Base-by-base conservation (phyloP, 1,140 invertebrate species). In the Diorhabda elongata region DNA sequence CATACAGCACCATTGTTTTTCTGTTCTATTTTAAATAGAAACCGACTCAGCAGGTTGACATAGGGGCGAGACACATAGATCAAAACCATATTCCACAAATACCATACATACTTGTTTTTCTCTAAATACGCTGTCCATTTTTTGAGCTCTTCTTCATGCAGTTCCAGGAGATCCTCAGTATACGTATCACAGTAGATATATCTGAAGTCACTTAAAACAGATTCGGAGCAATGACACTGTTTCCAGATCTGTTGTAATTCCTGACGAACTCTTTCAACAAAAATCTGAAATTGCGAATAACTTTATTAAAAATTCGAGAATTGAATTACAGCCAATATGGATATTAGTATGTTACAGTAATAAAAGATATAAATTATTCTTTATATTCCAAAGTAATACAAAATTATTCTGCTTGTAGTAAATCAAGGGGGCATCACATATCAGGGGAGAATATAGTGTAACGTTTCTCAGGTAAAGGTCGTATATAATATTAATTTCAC, bases 231-330 rank as follows among this genome's bases (percentile, higher is more conserved):
- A 77, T 87, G 87, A 64, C 91, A 90, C 73, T 87, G 85, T 67
- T 91, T 86, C 91, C 92, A 94, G 81, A 88, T 87, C 61, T 86
- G 77, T 64, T 82, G 78, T 5, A 94, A 84, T 76, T 94, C 89
- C 2, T 82, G 77, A 3, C 91, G 84, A 2, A 92, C 79, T 75
- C 89, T 88, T 2, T 87, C 85, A 43, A 94, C 83, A 78, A 92
- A 92, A 63, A 86, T 57, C 70, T 84, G 78, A 82, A 74, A 69
- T 72, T 66, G 45, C 62, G 61, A 44, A 70, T 65, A 45, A 59
- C 44, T 62, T 64, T 61, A 52, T 68, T 60, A 42, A n/a, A 56
- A 66, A 61, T 44, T 42, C 9, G n/a, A 43, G 3, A n/a, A 26
- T 5, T 4, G 8, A 2, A 61, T 42, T 61, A 61, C 42, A 42